Base-by-base conservation (phyloP, 2,113 vertebrate genomes). In the Mystacornis crossleyi region DNA sequence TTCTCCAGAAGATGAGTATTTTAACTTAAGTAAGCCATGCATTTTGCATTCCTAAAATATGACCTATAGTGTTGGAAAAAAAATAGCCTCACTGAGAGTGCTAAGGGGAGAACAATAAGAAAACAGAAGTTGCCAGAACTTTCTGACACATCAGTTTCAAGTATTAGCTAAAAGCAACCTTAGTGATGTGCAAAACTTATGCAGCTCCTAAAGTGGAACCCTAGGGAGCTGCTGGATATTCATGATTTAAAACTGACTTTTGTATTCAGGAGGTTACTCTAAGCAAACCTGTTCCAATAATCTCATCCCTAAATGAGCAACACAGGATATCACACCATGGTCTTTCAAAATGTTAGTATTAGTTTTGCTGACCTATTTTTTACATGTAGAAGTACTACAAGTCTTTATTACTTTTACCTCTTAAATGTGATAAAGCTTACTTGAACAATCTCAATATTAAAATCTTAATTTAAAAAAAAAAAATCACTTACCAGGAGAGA, bases 401-500 rank as follows among this genome's bases (percentile, higher is more conserved):
- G 47, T 70, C 11, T 67, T n/a, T 33, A 33, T 4, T 17, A 6
- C 12, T 64, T 75, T 38, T 36, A 48, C 57, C 4, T 81, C 64
- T 47, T 38, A 58, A 71, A 50, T 45, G 14, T 64, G 38, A 45
- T 33, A 65, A 93, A 66, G 12, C 7, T 51, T 45, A 64, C 24
- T 90, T 79, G 28, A 82, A 78, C 26, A 93, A 90, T 5, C 12
- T 61, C 43, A 24, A 91, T 77, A 73, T 11, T 34, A 86, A 74
- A 62, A 81, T 43, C 18, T 86, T 66, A 3, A 66, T 60, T 80
- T 14, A 13, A 10, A 65, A 81, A 54, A 81, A 54, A 53, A 47
- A 40, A 58, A 42, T 66, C 48, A 92, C 98, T 97, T 91, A 99
- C 99, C 99, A 98, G 99, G 99, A 91, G 99, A 99, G 98, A 99